Base-by-base conservation (phyloP, 2,888 invertebrate species). In the Sminthurides aquaticus region DNA sequence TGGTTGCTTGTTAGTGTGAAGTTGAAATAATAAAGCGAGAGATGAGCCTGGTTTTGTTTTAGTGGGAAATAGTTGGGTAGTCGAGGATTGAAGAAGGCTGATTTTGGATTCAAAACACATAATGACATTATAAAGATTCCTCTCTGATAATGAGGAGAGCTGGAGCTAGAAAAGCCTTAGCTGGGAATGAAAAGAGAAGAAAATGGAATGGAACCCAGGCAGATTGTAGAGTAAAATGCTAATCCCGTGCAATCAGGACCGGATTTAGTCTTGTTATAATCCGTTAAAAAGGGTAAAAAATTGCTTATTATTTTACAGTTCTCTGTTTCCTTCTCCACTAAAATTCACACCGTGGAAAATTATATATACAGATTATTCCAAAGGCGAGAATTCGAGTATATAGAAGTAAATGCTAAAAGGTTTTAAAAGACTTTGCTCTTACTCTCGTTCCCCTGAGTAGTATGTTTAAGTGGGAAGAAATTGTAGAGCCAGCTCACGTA, bases 31-130 rank as follows among this genome's bases (percentile, higher is more conserved):
- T 34, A 15, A 15, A 15, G 8, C 5, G 15, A 34, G 15, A 15
- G 5, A 5, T 34, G 8, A 5, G 15, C 15, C 8, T 34, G 43
- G 5, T 34, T 34, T 5, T 34, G 43, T 34, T 11, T 15, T 11
- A 34, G 15, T 34, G 43, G 8, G 5, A 34, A 11, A 5, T 15
- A 34, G 43, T 15, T 15, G 15, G 5, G 43, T 11, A 5, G 5
- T 34, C 43, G 8, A 34, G 43, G 8, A 5, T 34, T 5, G 43
- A 34, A 34, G 43, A 34, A 34, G 8, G 43, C 15, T 3, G 3
- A 11, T 55, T 60, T 60, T 49, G 52, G 60, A 60, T 60, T 60
- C 60, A 60, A 48, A 52, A 52, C 60, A 60, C 60, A 60, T 60
- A 60, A 60, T 60, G 60, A 49, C 48, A 49, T 60, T 49, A 52